phyloP scores from a whole-genome alignment of 2,888 invertebrate genomes.

The Hirtodrosophila cameraria region DNA sequence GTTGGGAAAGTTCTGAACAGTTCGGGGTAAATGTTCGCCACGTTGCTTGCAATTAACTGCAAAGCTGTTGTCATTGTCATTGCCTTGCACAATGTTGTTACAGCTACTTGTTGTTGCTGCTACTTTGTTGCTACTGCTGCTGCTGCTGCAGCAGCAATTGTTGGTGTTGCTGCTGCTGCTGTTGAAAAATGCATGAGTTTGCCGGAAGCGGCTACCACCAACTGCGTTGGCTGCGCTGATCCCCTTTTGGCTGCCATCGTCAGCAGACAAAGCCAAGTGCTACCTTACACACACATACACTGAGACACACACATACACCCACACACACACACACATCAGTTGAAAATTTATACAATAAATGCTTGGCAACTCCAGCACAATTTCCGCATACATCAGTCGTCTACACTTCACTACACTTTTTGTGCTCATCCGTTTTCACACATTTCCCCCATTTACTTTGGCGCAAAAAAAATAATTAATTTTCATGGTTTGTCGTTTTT shows the following conservation, averaged over 20 bases:
- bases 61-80: conserved; percentile 59
- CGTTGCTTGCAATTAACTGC: conserved; percentile 66
- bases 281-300: conserved; percentile 4
- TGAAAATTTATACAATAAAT: conserved; percentile 62
- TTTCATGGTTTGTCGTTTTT: conserved; percentile 57
- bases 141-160: conserved; percentile 23
- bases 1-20: not conserved
- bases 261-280: conserved; percentile 40
- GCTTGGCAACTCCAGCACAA: conserved; percentile 49
- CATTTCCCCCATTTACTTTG: conserved; percentile 40
- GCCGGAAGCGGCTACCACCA: conserved; percentile 62
- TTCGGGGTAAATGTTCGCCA: conserved; percentile 31
- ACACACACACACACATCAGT: conserved; percentile 8
- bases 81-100: conserved; percentile 53
- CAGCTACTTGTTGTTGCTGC: conserved; percentile 39
- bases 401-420: conserved; percentile 53
- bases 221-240: conserved; percentile 58
- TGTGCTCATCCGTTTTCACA: conserved; percentile 47
- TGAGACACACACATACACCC: conserved; percentile 1
- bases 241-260: conserved; percentile 45
- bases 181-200: conserved; percentile 70
- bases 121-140: conserved; percentile 28
- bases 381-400: conserved; percentile 66
- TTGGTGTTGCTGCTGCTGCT: conserved; percentile 25
- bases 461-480: conserved; percentile 72